Conservation (phyloP, 1,140 invertebrate genomes). For the Dermatophagoides farinae region DNA sequence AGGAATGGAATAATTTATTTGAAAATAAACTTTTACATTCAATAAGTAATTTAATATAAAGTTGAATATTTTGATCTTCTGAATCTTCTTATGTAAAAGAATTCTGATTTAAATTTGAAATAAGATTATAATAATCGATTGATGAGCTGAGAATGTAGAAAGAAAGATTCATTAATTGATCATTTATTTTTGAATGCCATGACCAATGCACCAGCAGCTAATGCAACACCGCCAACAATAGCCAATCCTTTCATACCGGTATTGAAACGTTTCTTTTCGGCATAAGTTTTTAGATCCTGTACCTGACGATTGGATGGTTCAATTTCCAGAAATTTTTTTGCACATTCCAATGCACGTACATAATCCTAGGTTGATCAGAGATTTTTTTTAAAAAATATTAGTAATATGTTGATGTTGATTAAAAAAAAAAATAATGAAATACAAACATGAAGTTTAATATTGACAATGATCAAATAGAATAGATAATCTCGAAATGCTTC, state of each 20-base stretch:
- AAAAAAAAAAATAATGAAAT: not conserved
- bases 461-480: constrained; percentile 78
- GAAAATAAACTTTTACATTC: too few species aligned
- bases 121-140: too few species aligned
- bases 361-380: constrained; percentile 44
- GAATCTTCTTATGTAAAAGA: too few species aligned
- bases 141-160: too few species aligned
- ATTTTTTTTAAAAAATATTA: constrained; percentile 18
- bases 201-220: constrained; percentile 56
- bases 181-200: constrained; percentile 47
- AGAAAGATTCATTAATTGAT: too few species aligned
- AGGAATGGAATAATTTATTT: too few species aligned
- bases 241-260: constrained; percentile 72
- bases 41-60: too few species aligned
- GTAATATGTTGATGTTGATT: constrained; percentile 1
- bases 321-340: constrained; percentile 55
- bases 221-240: constrained; percentile 51
- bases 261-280: constrained; percentile 69
- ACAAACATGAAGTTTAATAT: constrained; percentile 50
- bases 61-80: too few species aligned
- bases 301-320: constrained; percentile 84
- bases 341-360: constrained; percentile 54
- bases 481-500: constrained; percentile 65
- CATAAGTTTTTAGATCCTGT: constrained; percentile 47
- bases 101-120: too few species aligned